Conservation (phyloP, 2,888 invertebrate genomes). For the Agriopis marginaria region DNA sequence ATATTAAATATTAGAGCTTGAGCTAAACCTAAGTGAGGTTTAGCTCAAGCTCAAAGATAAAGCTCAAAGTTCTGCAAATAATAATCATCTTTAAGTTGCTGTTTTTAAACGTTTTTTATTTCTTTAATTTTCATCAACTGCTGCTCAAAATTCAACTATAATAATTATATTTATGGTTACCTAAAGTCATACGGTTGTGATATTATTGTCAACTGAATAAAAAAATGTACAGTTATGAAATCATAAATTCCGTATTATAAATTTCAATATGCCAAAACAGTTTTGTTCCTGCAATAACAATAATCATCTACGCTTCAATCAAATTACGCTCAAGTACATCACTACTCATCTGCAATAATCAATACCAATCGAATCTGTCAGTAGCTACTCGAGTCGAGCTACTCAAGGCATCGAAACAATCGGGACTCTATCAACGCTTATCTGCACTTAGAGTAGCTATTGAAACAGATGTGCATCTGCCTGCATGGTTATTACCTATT, state of each 20-base stretch:
- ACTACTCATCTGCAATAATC: slow-evolving; percentile 39
- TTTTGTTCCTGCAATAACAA: slow-evolving; percentile 8
- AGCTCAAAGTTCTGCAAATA: background rate
- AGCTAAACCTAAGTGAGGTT: no score
- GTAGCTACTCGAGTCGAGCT: slow-evolving; percentile 37
- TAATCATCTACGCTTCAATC: slow-evolving; percentile 22
- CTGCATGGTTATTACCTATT: background rate
- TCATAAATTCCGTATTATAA: background rate
- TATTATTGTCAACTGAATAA: background rate
- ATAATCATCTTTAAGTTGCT: background rate
- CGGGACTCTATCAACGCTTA: slow-evolving; percentile 34
- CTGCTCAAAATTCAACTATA: no score
- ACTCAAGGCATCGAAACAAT: slow-evolving; percentile 41
- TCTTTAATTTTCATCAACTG: no score
- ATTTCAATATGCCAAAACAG: slow-evolving; percentile 1
- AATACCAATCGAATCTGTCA: slow-evolving; percentile 41
- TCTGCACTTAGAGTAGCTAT: slow-evolving; percentile 33
- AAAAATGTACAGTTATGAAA: background rate
- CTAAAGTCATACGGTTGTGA: no score
- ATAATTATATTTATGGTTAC: no score
- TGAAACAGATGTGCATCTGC: slow-evolving; percentile 28
- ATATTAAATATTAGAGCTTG: no score
- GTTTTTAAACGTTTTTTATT: no score
- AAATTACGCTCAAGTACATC: slow-evolving; percentile 28
- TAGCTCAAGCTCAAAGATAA: no score